Evolutionary conservation across 2,888 invertebrate species (phyloP).

Genomic region (Athalia rosae): DNA sequence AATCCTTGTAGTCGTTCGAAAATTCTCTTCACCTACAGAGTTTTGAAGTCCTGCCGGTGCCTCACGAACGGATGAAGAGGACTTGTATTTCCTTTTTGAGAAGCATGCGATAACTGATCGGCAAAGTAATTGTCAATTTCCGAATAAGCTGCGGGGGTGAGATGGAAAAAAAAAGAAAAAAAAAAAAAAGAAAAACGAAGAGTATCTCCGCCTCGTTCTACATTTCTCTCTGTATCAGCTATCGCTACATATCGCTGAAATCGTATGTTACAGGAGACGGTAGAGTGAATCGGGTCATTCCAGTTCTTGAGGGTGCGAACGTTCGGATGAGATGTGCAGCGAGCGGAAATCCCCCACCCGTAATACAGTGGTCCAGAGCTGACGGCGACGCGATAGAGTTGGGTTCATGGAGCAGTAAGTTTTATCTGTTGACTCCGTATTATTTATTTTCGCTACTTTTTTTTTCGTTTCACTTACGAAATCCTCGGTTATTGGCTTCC

Average conservation of each 20-base stretch:
- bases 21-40: too few species aligned
- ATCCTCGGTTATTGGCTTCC: background rate
- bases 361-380: conserved; percentile 85
- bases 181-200: background rate
- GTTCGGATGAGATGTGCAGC: conserved; percentile 89
- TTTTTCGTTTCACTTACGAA: background rate
- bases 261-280: conserved; percentile 49
- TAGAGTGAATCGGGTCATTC: conserved; percentile 74
- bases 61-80: too few species aligned
- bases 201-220: background rate
- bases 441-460: conserved; percentile 57
- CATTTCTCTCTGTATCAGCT: background rate
- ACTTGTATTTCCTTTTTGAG: background rate
- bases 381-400: conserved; percentile 80
- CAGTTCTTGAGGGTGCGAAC: conserved; percentile 87
- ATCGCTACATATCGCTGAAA: background rate
- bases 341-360: conserved; percentile 85
- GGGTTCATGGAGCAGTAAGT: conserved; percentile 80
- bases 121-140: conserved; percentile 32
- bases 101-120: conserved; percentile 18
- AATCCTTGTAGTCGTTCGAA: too few species aligned
- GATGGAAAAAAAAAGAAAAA: background rate
- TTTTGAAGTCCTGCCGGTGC: too few species aligned
- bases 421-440: conserved; percentile 20
- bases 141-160: background rate